Percentiles rank a stretch among this genome's conserved stretches.
Evolutionary conservation across 2,113 vertebrate species (phyloP).

Genomic region (Brienomyrus brachyistius): DNA sequence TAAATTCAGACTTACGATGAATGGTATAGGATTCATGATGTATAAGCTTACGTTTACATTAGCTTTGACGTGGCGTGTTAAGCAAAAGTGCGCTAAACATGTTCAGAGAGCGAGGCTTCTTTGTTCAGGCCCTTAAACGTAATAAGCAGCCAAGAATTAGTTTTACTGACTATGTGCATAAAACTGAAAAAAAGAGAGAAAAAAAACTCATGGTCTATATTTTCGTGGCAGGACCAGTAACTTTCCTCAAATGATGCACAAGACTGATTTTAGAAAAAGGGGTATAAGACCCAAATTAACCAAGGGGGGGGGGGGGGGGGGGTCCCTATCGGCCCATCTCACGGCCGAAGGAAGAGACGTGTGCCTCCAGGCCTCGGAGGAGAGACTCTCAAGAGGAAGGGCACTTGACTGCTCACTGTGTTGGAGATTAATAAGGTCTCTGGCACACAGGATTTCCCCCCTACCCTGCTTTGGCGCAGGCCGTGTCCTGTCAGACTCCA

Average conservation of each 20-base stretch:
- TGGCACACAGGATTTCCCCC: constrained; percentile 43
- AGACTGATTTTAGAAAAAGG: not conserved
- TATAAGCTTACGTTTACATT: not conserved
- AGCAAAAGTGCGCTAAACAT: not conserved
- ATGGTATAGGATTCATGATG: not conserved
- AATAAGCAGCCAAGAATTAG: not conserved
- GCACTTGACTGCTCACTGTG: not conserved
- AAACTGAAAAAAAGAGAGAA: not conserved
- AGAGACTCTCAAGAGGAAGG: not conserved
- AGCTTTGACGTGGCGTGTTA: not conserved
- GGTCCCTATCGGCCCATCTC: not conserved
- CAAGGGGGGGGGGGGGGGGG: not conserved
- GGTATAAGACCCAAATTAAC: not conserved
- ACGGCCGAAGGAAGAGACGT: not conserved
- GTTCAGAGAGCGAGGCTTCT: not conserved
- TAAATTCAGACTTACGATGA: not conserved
- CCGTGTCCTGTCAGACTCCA: constrained; percentile 39
- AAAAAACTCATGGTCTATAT: not conserved
- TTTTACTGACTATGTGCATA: not conserved
- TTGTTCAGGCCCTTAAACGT: not conserved
- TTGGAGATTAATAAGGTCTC: constrained; percentile 43
- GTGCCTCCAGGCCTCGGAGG: not conserved
- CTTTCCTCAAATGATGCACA: not conserved
- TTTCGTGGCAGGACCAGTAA: not conserved
- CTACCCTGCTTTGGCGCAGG: constrained; percentile 30